phyloP scores from a whole-genome alignment of 2,797 vertebrate species.

The Periparus ater region DNA sequence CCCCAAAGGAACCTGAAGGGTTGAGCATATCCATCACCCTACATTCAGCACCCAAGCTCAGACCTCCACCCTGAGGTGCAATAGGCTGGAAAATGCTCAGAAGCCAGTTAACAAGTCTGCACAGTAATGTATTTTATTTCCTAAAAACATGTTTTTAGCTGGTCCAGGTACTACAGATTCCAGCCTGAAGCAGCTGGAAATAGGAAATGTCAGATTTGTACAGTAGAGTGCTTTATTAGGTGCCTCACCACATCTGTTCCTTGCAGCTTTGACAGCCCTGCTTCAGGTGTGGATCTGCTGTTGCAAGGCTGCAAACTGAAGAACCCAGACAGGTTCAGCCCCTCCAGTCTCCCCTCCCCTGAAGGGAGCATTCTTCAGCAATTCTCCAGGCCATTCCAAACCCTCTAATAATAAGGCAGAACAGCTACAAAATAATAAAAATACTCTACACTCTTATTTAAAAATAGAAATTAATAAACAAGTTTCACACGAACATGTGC shows the following conservation, averaged over 20 bases:
- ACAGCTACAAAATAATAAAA: neutral
- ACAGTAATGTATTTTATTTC: neutral
- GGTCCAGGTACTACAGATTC: neutral
- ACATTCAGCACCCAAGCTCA: neutral
- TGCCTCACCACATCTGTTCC: neutral
- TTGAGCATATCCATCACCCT: neutral
- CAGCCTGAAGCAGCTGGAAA: neutral
- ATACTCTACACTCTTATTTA: neutral
- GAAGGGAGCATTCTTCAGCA: neutral
- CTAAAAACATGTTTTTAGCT: neutral
- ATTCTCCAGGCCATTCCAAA: neutral
- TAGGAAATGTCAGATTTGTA: neutral
- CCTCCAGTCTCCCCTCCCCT: neutral
- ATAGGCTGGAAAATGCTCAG: neutral
- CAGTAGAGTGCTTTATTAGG: fast-evolving
- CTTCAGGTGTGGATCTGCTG: neutral
- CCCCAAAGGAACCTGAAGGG: neutral
- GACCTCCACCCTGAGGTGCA: neutral
- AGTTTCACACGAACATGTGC: neutral
- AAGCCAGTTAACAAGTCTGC: neutral
- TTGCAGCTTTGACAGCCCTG: neutral
- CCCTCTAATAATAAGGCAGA: neutral
- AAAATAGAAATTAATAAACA: neutral
- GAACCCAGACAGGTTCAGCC: neutral
- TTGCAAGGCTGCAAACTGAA: neutral